phyloP scores from a whole-genome alignment of 2,113 vertebrate species.

The Oncorhynchus kisutch region DNA sequence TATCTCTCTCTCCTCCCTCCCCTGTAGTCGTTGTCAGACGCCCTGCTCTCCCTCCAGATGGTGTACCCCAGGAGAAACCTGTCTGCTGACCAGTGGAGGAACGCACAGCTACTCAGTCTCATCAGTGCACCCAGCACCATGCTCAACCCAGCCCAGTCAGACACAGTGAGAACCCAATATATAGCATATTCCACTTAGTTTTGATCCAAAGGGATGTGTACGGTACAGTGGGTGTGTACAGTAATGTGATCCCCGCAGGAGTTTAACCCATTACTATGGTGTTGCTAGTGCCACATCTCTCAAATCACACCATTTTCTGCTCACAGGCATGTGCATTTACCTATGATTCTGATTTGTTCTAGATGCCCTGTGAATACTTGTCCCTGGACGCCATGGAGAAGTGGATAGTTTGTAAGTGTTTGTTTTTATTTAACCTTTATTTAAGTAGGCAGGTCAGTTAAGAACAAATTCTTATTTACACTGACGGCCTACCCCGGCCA shows the following conservation, averaged over 20 bases:
- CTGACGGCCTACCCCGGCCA: too few relatives aligned
- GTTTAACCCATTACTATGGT: too few relatives aligned
- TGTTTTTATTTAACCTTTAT: too few relatives aligned
- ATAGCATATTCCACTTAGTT: neutral
- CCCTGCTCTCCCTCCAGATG: constrained; percentile 95
- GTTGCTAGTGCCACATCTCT: too few relatives aligned
- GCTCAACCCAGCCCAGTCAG: constrained; percentile 97
- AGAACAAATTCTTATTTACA: too few relatives aligned
- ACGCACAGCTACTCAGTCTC: constrained; percentile 94
- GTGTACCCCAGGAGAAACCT: constrained; percentile 96
- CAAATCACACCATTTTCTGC: too few relatives aligned
- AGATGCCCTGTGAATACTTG: constrained; percentile 99
- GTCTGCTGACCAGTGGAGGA: constrained; percentile 98
- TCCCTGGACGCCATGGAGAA: constrained; percentile 98
- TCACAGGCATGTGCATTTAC: too few relatives aligned
- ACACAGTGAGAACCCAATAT: constrained; percentile 78
- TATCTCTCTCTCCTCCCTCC: constrained; percentile 10
- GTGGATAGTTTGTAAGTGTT: constrained; percentile 97
- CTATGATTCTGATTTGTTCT: constrained; percentile 17
- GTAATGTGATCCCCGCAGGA: too few relatives aligned
- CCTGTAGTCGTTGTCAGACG: constrained; percentile 90
- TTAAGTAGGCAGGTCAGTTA: too few relatives aligned
- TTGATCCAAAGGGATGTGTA: too few relatives aligned
- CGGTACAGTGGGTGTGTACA: too few relatives aligned
- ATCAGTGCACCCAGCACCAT: constrained; percentile 98